phyloP scores from a whole-genome alignment of 2,113 vertebrate genomes.

The Amazona vittata region DNA sequence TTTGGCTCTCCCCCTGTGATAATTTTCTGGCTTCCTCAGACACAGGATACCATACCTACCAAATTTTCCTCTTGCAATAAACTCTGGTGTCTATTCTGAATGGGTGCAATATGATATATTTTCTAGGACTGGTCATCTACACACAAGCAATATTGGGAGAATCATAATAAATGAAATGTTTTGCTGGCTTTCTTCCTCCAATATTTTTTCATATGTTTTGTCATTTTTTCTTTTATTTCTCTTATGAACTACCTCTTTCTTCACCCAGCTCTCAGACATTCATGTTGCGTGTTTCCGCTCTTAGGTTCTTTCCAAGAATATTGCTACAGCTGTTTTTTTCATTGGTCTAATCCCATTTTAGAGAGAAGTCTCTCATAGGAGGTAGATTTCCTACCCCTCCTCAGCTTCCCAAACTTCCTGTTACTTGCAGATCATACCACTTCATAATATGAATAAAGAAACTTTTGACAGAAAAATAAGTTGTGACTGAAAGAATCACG shows the following conservation, averaged over 20 bases:
- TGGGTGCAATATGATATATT: neutral
- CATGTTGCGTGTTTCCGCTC: neutral
- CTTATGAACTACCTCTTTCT: neutral
- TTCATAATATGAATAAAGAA: neutral
- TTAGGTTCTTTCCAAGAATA: neutral
- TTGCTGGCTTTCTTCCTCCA: neutral
- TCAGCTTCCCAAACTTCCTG: neutral
- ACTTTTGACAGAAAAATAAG: neutral
- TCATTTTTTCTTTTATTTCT: neutral
- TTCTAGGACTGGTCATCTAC: neutral
- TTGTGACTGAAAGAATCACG: neutral
- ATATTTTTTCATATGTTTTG: neutral
- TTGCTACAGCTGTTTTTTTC: neutral
- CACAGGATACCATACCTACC: neutral
- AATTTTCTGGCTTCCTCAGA: neutral
- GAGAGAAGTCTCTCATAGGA: neutral
- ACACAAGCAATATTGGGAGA: neutral
- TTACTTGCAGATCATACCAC: neutral
- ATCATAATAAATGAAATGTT: neutral
- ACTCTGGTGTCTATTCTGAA: neutral
- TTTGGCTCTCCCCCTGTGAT: neutral
- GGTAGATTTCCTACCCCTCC: neutral
- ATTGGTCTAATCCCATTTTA: neutral
- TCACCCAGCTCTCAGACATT: neutral
- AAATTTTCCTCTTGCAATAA: neutral